phyloP scores from a whole-genome alignment of 2,797 vertebrate genomes.

The Ctenopoma kingsleyae region DNA sequence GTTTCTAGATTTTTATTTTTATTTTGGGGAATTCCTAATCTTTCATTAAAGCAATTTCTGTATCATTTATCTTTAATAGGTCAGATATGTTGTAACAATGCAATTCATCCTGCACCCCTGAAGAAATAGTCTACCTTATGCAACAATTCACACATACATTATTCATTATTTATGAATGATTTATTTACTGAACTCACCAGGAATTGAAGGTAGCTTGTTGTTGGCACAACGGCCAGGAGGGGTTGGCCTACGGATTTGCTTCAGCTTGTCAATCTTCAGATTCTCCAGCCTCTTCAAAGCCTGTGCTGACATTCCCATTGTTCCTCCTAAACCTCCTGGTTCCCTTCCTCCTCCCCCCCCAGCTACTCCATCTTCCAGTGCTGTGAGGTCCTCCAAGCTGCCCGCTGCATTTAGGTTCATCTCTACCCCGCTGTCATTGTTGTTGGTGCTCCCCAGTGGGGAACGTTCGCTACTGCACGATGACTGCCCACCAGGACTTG shows the following conservation, averaged over 20 bases:
- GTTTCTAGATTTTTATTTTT: background rate
- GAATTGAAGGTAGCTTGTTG: slow-evolving; percentile 90
- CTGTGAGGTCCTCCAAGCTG: slow-evolving; percentile 95
- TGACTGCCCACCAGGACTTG: slow-evolving; percentile 94
- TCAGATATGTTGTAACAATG: background rate
- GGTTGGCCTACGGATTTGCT: slow-evolving; percentile 89
- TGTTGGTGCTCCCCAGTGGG: slow-evolving; percentile 94
- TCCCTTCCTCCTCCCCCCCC: slow-evolving; percentile 74
- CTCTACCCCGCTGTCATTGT: slow-evolving; percentile 98
- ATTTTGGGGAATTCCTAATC: background rate
- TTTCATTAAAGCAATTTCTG: too few species aligned
- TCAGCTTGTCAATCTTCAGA: slow-evolving; percentile 95
- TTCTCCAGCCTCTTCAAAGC: slow-evolving; percentile 95
- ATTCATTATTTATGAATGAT: background rate
- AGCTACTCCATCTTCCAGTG: slow-evolving; percentile 89
- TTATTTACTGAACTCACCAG: slow-evolving; percentile 78
- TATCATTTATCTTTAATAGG: too few species aligned
- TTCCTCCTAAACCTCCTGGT: slow-evolving; percentile 83
- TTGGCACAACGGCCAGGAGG: slow-evolving; percentile 82
- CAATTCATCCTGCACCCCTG: background rate
- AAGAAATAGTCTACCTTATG: background rate
- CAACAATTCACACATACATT: background rate
- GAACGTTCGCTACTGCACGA: slow-evolving; percentile 97
- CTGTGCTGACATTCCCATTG: slow-evolving; percentile 89
- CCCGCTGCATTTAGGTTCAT: slow-evolving; percentile 95